These are phyloP conservation scores for Brachynemurus nebulosus DNA, from an alignment of 2,888 invertebrate genomes.

Conservation along the genomic window DNA sequence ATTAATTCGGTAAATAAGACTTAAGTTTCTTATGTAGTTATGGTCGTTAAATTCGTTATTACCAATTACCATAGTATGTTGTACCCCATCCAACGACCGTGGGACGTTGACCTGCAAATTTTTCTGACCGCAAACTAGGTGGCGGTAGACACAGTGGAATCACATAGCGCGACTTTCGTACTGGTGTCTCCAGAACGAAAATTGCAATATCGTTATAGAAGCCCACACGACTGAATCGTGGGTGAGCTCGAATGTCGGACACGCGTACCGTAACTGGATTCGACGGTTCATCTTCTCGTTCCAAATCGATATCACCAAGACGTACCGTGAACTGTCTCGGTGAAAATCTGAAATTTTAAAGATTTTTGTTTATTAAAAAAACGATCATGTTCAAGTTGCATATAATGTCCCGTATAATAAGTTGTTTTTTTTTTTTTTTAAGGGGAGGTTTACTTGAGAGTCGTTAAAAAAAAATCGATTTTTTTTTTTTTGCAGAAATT, in stretches of 20 bases:
- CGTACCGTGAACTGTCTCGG: slow-evolving; percentile 81
- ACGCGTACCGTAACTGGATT: slow-evolving; percentile 68
- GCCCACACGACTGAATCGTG: slow-evolving; percentile 76
- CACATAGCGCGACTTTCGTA: slow-evolving; percentile 69
- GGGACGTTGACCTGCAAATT: slow-evolving; percentile 59
- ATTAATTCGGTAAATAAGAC: too few relatives aligned
- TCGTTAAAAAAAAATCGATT: too few relatives aligned
- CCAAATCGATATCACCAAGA: slow-evolving; percentile 76
- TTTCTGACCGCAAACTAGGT: slow-evolving; percentile 40
- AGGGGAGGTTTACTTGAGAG: too few relatives aligned
- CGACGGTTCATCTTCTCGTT: slow-evolving; percentile 72
- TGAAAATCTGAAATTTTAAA: slow-evolving; percentile 54
- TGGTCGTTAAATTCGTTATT: background rate
- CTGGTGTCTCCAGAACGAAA: slow-evolving; percentile 58
- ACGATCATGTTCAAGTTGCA: too few relatives aligned
- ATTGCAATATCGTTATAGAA: slow-evolving; percentile 90
- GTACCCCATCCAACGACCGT: slow-evolving; percentile 92
- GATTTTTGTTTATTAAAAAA: too few relatives aligned
- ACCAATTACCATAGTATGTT: slow-evolving; percentile 61
- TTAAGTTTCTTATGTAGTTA: background rate
- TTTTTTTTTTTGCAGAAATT: too few relatives aligned
- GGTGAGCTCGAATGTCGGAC: slow-evolving; percentile 65
- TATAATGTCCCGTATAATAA: slow-evolving; percentile 5
- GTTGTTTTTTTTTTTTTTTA: too few relatives aligned
- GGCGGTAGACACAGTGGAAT: slow-evolving; percentile 76